Percentiles rank a stretch among this genome's conserved stretches.
These are phyloP conservation scores for Cantharis lateralis DNA, from an alignment of 2,888 invertebrate species.

Conservation along the genomic window DNA sequence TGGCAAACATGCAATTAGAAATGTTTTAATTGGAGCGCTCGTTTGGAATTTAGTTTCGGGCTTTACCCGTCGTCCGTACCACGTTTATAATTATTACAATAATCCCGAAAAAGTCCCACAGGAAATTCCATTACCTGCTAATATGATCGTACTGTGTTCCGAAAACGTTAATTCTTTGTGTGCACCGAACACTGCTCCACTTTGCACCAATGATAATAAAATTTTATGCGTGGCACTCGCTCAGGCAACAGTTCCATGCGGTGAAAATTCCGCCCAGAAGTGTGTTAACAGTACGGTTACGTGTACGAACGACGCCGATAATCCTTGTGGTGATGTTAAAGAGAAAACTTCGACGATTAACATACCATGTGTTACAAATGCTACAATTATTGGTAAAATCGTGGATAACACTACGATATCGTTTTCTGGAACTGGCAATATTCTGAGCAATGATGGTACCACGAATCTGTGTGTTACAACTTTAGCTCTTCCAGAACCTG, in stretches of 20 bases:
- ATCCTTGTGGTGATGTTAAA: constrained; percentile 39
- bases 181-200: constrained; percentile 44
- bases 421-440: constrained; percentile 2
- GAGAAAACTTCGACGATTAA: constrained; percentile 39
- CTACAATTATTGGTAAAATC: constrained; percentile 45
- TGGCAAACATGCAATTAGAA: constrained; percentile 45
- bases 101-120: constrained; percentile 42
- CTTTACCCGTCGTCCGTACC: constrained; percentile 42
- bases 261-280: constrained; percentile 38
- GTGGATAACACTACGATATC: constrained; percentile 4
- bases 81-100: constrained; percentile 51
- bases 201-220: constrained; percentile 48
- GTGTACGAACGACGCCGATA: constrained; percentile 41
- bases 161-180: constrained; percentile 48
- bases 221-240: constrained; percentile 49
- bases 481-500: constrained; percentile 48
- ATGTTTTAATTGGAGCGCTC: constrained; percentile 47
- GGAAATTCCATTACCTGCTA: constrained; percentile 47
- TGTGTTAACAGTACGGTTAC: constrained; percentile 45
- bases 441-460: background rate
- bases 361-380: constrained; percentile 49
- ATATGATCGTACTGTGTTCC: constrained; percentile 46
- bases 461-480: constrained; percentile 47
- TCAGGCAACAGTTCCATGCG: constrained; percentile 43
- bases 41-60: constrained; percentile 47